Evolutionary conservation across 2,888 invertebrate species (phyloP), one percentile per base, ranked within the genome.

Genomic region (Ophonus ardosiacus): DNA sequence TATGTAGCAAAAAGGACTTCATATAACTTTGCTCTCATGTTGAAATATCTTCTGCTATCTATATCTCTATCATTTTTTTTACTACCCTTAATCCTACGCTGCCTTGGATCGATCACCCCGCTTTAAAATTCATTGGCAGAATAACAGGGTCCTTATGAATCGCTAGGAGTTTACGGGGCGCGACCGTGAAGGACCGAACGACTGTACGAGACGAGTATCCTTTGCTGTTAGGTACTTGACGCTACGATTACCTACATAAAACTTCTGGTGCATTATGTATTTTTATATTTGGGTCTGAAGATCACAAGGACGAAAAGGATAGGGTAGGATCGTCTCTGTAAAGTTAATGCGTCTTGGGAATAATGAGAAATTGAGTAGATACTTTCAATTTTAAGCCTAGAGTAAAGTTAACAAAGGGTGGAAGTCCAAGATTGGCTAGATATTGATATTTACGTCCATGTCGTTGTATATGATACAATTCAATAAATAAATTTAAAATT

Each of bases 51-150:
- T 51, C 43, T 51, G 1, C 43, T 4, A 18, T 18, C 13, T 13
- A 18, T 18, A 15, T 61, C 7, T 61, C 61, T 21, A 68, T 68
- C 63, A 24, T 21, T 21, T 8, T 24, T n/a, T 24, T 68, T 24
- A n/a, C 18, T 7, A 24, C 24, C 31, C 68, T 24, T 76, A 56
- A 51, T 76, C 76, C 76, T 2, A 10, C 10, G 43, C 56, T 51
- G 71, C 5, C 38, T 13, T 71, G n/a, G 76, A 76, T 51, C 56
- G 76, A 76, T 76, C 18, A 76, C 18, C 15, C 43, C 21, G 24
- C 51, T 76, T 76, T 76, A 76, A 76, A 76, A 76, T 76, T 76
- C 76, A 76, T 76, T 76, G 76, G 76, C 76, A 76, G 68, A n/a
- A 68, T 68, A 68, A 68, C 38, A 38, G 31, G n/a, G 38, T 68